Percentiles rank a stretch among this genome's conserved stretches.
Conservation (phyloP, 2,888 invertebrate genomes). For the Cybosia mesomella region DNA sequence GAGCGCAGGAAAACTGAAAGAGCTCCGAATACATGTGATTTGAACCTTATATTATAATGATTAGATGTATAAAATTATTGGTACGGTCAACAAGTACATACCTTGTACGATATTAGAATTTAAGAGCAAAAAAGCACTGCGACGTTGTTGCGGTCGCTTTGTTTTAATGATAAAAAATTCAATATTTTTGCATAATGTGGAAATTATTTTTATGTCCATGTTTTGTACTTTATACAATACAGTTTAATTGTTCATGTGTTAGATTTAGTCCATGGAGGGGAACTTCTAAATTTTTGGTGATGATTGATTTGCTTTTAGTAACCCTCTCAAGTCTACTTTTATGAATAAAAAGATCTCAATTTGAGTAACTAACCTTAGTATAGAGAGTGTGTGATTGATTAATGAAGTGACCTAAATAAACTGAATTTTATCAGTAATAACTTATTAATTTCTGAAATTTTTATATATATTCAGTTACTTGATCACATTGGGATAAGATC, state of each 20-base stretch:
- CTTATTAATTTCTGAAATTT: not conserved
- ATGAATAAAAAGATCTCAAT: conserved; percentile 6
- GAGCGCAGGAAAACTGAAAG: conserved; percentile 31
- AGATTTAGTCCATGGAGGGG: conserved; percentile 30
- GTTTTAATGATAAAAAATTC: conserved; percentile 34
- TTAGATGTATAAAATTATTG: conserved; percentile 49
- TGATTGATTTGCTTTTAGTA: not conserved
- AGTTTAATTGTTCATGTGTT: conserved; percentile 36
- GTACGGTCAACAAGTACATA: conserved; percentile 47
- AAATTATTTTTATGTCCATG: conserved; percentile 38
- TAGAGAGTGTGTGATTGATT: not conserved
- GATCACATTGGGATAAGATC: conserved; percentile 17
- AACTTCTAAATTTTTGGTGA: conserved; percentile 21
- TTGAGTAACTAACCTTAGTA: not conserved
- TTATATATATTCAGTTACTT: not conserved
- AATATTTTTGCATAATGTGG: conserved; percentile 51
- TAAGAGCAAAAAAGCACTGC: conserved; percentile 37
- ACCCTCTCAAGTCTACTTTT: not conserved
- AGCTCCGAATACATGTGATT: conserved; percentile 41
- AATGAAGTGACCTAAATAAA: not conserved
- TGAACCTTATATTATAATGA: conserved; percentile 32
- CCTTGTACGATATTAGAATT: conserved; percentile 43
- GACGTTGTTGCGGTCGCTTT: conserved; percentile 31
- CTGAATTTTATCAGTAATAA: not conserved
- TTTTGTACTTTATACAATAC: conserved; percentile 36